These are phyloP conservation scores for Neodon shergylaensis DNA, from an alignment of 2,113 vertebrate species.

Conservation along the genomic window DNA sequence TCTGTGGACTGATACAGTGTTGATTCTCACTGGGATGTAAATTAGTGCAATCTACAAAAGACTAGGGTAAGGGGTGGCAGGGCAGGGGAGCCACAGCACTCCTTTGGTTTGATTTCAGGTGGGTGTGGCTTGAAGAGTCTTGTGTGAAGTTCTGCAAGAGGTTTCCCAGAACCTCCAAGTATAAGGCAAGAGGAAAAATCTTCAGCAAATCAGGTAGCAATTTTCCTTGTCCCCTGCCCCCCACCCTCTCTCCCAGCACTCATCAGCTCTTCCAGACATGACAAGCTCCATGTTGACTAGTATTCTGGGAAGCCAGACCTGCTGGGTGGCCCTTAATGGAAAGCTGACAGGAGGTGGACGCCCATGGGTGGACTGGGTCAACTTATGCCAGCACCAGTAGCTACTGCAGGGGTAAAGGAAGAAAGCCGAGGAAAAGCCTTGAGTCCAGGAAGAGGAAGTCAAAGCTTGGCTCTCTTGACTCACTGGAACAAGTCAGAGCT, in stretches of 20 bases:
- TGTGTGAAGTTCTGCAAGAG: slow-evolving; percentile 81
- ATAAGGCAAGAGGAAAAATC: slow-evolving; percentile 90
- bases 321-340: slow-evolving; percentile 70
- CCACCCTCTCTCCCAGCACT: slow-evolving; percentile 54
- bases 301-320: slow-evolving; percentile 77
- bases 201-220: slow-evolving; percentile 78
- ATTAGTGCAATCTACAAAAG: slow-evolving; percentile 92
- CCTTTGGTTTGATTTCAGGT: slow-evolving; percentile 89
- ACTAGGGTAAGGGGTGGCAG: slow-evolving; percentile 70
- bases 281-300: slow-evolving; percentile 72
- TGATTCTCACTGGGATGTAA: slow-evolving; percentile 74
- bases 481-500: slow-evolving; percentile 57
- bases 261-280: slow-evolving; percentile 62
- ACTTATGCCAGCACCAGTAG: slow-evolving; percentile 71
- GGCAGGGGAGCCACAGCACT: slow-evolving; percentile 75
- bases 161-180: slow-evolving; percentile 83
- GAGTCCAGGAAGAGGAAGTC: slow-evolving; percentile 53
- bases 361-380: slow-evolving; percentile 41
- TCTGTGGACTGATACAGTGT: slow-evolving; percentile 75
- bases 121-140: slow-evolving; percentile 79
- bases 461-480: slow-evolving; percentile 59
- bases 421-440: slow-evolving; percentile 69
- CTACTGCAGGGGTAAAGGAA: slow-evolving; percentile 64
- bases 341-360: slow-evolving; percentile 52
- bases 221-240: slow-evolving; percentile 74